Percentiles rank a stretch among this genome's conserved stretches.
Conservation (phyloP, 2,888 invertebrate species). For the Taphrorychus bicolor region DNA sequence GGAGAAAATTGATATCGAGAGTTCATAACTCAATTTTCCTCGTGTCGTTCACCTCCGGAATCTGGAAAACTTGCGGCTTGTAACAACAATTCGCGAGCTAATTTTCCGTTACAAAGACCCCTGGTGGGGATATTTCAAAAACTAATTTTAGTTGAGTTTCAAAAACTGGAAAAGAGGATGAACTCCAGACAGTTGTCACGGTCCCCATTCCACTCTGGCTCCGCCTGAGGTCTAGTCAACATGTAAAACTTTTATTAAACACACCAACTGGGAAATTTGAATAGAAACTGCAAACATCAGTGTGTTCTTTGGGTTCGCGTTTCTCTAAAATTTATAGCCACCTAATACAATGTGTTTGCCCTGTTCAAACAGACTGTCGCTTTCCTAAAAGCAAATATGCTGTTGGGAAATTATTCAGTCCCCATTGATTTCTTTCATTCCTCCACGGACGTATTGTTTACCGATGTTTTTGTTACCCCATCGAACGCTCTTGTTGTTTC, state of each 20-base stretch:
- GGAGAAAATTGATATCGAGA: neutral
- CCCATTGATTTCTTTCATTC: constrained; percentile 14
- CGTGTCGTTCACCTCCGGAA: neutral
- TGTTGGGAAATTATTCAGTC: constrained; percentile 20
- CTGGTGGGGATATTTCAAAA: no score
- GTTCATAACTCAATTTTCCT: neutral
- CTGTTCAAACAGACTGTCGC: constrained; percentile 9
- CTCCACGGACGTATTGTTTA: constrained; percentile 1
- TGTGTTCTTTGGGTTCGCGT: constrained; percentile 23
- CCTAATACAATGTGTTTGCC: constrained; percentile 24
- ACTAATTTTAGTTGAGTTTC: no score
- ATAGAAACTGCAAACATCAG: constrained; percentile 34
- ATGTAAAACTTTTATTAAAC: constrained; percentile 38
- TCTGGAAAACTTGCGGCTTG: neutral
- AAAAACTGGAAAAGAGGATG: no score
- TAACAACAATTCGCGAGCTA: neutral
- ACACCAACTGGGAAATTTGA: constrained; percentile 37
- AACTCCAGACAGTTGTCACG: no score
- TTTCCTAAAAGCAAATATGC: constrained; percentile 23
- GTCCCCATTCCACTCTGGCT: no score
- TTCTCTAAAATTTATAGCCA: constrained; percentile 28
- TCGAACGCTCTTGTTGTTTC: constrained; percentile 5
- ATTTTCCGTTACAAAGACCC: no score
- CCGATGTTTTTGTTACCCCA: constrained; percentile 7
- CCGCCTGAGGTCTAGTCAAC: constrained; percentile 7